A percentile compares a stretch with the other conserved stretches of the same genome.
phyloP scores from a whole-genome alignment of 2,797 vertebrate genomes.

The Poecile montanus region DNA sequence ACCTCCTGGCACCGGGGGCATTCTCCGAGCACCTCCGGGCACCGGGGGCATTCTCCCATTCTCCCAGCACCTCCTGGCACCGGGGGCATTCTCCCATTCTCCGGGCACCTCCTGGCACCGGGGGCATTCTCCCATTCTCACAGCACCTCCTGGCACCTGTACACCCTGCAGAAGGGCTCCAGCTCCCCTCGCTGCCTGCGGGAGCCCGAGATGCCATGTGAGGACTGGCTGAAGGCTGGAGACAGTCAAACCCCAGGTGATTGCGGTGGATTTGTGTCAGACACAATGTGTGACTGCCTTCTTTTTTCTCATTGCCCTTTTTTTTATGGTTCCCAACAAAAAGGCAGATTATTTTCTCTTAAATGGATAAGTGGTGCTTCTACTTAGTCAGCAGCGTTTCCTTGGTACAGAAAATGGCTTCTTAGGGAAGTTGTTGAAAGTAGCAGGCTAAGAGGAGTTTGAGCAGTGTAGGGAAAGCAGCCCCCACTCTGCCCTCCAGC shows the following conservation, averaged over 20 bases:
- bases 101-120: background rate
- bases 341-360: background rate
- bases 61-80: background rate
- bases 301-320: background rate
- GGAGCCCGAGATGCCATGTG: fast-evolving
- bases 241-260: background rate
- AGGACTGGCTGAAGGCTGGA: background rate
- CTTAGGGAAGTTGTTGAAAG: background rate
- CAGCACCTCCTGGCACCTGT: fast-evolving
- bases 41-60: background rate
- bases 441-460: background rate
- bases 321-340: conserved; percentile 25
- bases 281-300: background rate
- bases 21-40: background rate
- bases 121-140: fast-evolving
- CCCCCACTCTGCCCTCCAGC: background rate
- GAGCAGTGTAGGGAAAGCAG: background rate
- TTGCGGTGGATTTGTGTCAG: background rate
- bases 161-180: background rate
- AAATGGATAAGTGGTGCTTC: background rate
- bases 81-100: too few species aligned
- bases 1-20: background rate
- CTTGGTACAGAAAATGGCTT: background rate
- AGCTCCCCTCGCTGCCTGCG: fast-evolving
- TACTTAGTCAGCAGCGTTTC: background rate